These are phyloP conservation scores for Lepidotrigona ventralis DNA, from an alignment of 1,140 invertebrate species.

Conservation along the genomic window DNA sequence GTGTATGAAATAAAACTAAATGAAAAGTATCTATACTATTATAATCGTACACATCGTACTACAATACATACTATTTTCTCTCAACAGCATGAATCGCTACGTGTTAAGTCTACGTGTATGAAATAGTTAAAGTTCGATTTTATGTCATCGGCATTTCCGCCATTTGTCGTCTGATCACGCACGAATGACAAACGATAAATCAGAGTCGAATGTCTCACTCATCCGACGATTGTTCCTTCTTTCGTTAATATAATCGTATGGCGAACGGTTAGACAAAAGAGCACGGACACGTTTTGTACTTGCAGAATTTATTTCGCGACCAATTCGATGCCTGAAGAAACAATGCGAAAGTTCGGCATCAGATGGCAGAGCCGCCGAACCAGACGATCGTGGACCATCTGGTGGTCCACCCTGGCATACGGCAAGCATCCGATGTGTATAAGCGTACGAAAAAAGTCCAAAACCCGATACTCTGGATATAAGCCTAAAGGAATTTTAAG, in stretches of 20 bases:
- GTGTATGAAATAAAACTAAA: neutral
- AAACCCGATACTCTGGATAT: slow-evolving; percentile 65
- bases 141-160: neutral
- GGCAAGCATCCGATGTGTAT: slow-evolving; percentile 63
- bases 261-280: slow-evolving; percentile 9
- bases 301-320: slow-evolving; percentile 43
- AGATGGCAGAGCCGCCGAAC: slow-evolving; percentile 66
- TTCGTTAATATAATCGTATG: neutral
- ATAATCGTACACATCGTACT: neutral
- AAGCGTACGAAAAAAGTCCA: slow-evolving; percentile 56
- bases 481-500: slow-evolving; percentile 48
- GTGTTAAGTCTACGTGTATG: neutral
- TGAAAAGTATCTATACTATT: neutral
- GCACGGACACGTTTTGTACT: neutral
- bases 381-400: slow-evolving; percentile 73
- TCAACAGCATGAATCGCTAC: neutral
- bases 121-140: slow-evolving; percentile 2
- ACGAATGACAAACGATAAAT: neutral
- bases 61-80: neutral
- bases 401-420: slow-evolving; percentile 74
- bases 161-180: neutral
- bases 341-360: slow-evolving; percentile 70
- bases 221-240: neutral
- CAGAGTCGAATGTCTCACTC: neutral
- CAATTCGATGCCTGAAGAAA: slow-evolving; percentile 51